Evolutionary conservation across 2,888 invertebrate species (phyloP), one percentile per base, ranked within the genome.

Genomic region (Apeira syringaria): DNA sequence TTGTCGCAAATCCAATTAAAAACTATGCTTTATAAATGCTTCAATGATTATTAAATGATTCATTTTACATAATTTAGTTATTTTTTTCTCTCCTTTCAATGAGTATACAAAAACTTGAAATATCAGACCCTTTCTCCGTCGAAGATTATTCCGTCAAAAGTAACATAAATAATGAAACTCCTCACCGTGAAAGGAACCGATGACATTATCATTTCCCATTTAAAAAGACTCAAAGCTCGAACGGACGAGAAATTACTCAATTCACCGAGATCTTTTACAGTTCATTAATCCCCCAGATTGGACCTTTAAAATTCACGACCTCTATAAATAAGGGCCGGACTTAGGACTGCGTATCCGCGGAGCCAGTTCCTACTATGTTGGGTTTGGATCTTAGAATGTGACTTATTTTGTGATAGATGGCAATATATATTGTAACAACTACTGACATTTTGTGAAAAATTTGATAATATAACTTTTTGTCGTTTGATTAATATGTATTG

Each of bases 211-310:
- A 72, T 70, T 68, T 66, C 66, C 64, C 62, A 69, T 70, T 73
- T 70, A 64, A 72, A 75, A 71, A 74, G 66, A 61, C 66, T 61
- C 56, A 38, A 59, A 67, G 61, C 47, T 53, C 25, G 36, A 35
- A 28, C 60, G 53, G 54, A 51, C 60, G 69, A 64, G 74, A 75
- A 76, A 80, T 77, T 74, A 82, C 79, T 79, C 80, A 77, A 81
- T 79, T 74, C 74, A 64, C 61, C 69, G 70, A 68, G 77, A 79
- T 83, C 80, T 76, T 87, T 87, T 74, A 79, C 87, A 83, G 81
- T 72, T 82, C 87, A 86, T 87, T 86, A 86, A 74, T 70, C 70
- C 61, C 56, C 64, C 73, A 80, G 81, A 85, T 86, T 83, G 84
- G 74, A 65, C 75, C 64, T 59, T 64, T 68, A 62, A 75, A 81